Evolutionary conservation across 2,113 vertebrate genomes (phyloP), one percentile per base, ranked within the genome.

Genomic region (Labeo rohita): DNA sequence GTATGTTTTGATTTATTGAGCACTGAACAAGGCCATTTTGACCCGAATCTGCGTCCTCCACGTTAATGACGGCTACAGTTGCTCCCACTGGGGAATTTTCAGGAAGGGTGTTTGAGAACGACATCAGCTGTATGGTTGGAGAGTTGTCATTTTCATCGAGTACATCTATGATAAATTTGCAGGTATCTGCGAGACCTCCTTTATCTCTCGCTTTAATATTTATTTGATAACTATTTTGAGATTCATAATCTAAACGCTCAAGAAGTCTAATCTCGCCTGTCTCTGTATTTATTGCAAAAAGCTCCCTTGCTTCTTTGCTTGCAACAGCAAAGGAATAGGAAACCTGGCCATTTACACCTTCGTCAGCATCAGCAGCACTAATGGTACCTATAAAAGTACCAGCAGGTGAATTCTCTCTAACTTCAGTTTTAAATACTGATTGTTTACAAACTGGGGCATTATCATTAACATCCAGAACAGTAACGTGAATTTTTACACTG

Each of bases 61-160:
- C 89, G 11, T 93, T 95, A 80, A 95, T 76, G 10, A 95, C 90
- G 68, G 93, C 94, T 78, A 94, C 83, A 7, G 92, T 92, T 39
- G 94, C 93, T 47, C 92, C 94, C 8, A 89, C 74, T 3, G 91
- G 89, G 3, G 93, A 88, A 87, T 94, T 90, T 78, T 95, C 94
- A 0, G 92, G 63, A 49, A 95, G 84, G 0, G 88, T 87, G 43
- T 90, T 93, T 7, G 92, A 93, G 85, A 94, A 92, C 8, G 95
- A 95, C 90, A 93, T 94, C 0, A 95, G 70, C n/a, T 92, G 87
- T 70, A 95, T 92, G 5, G 80, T 78, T 3, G 95, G 94, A 0
- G 85, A 8, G 49, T 95, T 95, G 74, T 95, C 95, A 84, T 95
- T 95, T 50, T 91, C 92, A 21, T 95, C 94, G 65, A 90, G 59